Base-by-base conservation (phyloP, 2,113 vertebrate genomes). In the Microtus richardsoni region DNA sequence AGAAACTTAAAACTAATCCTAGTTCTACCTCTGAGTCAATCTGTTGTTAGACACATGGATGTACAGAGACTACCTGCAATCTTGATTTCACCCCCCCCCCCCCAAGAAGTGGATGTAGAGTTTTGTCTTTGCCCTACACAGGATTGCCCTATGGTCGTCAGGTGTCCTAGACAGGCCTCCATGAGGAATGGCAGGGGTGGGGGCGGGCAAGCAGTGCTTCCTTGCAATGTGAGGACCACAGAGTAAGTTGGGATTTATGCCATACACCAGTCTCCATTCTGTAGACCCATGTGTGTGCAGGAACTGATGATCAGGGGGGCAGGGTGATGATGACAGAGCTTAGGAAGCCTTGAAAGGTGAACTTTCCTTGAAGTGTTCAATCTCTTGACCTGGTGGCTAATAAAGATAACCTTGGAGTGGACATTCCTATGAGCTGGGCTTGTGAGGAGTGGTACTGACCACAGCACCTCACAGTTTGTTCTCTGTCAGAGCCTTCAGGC, bases 1-100 rank as follows among this genome's bases (percentile, higher is more conserved):
- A 84, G 44, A n/a, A 77, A 2, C 47, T 52, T 7, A 73, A 92
- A 82, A n/a, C 30, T 60, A 21, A 64, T 17, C 84, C 4, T 44
- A 66, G 95, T 93, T 97, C 44, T 62, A 74, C 24, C 44, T 95
- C 73, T 90, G 44, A 90, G 68, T 93, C n/a, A 94, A 26, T 11
- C 11, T 60, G 47, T 14, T 28, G 86, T 54, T 16, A 79, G 68
- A 52, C 3, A 78, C 78, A 93, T 74, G 66, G 21, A 93, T 70
- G 91, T 83, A 36, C 44, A 89, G 33, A 73, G 33, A 12, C 68
- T 39, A 33, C 26, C 58, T 54, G 33, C n/a, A 68, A 26, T 68
- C 39, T 54, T 68, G 49, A 90, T 89, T 87, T 89, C 9, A 68
- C 17, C 5, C 41, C 89, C 16, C 74, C 44, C 79, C 4, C 49